These are phyloP conservation scores for Yoshiicerus persimilis DNA, from an alignment of 1,140 invertebrate species.

Conservation along the genomic window DNA sequence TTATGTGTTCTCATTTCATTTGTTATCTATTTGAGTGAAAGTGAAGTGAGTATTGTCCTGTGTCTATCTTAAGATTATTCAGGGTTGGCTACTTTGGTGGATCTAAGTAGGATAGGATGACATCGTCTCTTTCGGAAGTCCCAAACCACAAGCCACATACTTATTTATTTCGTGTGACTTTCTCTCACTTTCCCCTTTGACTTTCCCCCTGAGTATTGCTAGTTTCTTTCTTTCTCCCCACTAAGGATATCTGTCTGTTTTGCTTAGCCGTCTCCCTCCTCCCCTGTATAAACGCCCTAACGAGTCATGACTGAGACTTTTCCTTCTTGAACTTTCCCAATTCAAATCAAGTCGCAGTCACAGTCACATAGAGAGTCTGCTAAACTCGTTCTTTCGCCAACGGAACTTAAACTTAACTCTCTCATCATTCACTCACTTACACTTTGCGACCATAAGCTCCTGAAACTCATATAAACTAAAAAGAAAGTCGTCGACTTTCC, in stretches of 20 bases:
- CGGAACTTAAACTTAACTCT: neutral
- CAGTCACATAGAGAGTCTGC: neutral
- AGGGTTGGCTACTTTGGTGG: neutral
- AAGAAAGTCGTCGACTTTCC: neutral
- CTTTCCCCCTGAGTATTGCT: conserved; percentile 17
- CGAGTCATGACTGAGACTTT: conserved; percentile 14
- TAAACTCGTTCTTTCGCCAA: neutral
- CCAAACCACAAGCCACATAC: conserved; percentile 22
- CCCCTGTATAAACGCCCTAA: neutral
- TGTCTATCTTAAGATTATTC: neutral
- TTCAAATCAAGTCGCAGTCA: conserved; percentile 5
- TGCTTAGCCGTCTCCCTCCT: neutral
- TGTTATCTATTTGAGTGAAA: neutral
- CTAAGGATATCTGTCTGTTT: neutral
- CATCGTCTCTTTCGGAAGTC: neutral
- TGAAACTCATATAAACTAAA: no score
- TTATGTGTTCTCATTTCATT: neutral
- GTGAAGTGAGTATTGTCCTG: neutral
- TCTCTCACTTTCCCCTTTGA: conserved; percentile 26
- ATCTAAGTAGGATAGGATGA: neutral
- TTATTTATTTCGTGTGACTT: conserved; percentile 29
- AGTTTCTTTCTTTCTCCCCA: neutral
- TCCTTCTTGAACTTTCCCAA: conserved; percentile 5
- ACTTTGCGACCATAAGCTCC: neutral
- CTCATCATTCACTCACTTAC: conserved; percentile 12